Evolutionary conservation across 2,888 invertebrate species (phyloP).

Genomic region (Dione vanillae): DNA sequence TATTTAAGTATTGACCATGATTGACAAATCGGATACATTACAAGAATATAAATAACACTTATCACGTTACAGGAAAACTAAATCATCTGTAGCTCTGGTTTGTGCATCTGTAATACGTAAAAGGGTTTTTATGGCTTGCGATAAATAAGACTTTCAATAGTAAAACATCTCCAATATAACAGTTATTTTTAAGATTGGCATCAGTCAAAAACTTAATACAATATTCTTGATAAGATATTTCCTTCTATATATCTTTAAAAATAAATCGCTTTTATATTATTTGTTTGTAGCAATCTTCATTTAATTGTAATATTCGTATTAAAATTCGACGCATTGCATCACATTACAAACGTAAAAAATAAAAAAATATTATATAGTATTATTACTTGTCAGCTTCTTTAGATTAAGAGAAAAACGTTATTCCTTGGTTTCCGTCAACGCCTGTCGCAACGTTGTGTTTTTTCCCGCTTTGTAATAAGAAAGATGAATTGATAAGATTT

Average conservation of each 20-base stretch:
- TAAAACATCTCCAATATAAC: slow-evolving; percentile 8
- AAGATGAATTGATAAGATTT: slow-evolving; percentile 1
- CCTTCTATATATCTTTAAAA: not conserved
- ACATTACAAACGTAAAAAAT: no score
- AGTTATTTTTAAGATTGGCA: not conserved
- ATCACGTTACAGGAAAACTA: slow-evolving; percentile 7
- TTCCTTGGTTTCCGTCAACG: slow-evolving; percentile 1
- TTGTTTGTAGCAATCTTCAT: no score
- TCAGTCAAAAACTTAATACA: not conserved
- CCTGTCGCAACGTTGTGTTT: not conserved
- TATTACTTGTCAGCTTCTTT: not conserved
- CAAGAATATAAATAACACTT: slow-evolving; percentile 11
- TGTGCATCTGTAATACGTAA: not conserved
- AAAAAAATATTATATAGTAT: no score
- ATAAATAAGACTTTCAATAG: slow-evolving; percentile 7
- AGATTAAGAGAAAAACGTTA: not conserved
- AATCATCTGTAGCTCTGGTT: not conserved
- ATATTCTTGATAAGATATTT: no score
- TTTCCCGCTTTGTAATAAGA: not conserved
- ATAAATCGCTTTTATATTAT: not conserved
- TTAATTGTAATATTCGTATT: no score
- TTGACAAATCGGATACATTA: not conserved
- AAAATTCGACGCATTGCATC: no score
- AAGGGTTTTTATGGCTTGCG: slow-evolving; percentile 9
- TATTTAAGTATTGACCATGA: slow-evolving; percentile 1